Evolutionary conservation across 64 coral and sea anemone genomes (phyloP).

Genomic region (Anthopleura sola): DNA sequence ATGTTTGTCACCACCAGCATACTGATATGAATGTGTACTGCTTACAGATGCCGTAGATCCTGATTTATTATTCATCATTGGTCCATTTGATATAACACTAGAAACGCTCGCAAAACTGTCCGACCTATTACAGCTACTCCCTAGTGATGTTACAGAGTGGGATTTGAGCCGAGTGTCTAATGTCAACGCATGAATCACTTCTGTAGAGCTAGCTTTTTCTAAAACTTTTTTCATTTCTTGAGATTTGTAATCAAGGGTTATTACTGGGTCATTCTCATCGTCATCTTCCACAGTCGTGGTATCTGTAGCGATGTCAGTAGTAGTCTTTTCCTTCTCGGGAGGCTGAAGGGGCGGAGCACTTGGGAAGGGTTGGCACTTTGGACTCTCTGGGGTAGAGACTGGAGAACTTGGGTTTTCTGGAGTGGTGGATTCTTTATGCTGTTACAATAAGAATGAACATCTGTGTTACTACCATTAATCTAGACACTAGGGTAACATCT

Average conservation of each 20-base stretch:
- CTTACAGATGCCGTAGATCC: slow-evolving; percentile 80
- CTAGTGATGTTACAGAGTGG: slow-evolving; percentile 61
- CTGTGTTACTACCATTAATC: not conserved
- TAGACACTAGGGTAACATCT: no score
- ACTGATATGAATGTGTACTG: slow-evolving; percentile 56
- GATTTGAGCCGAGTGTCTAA: slow-evolving; percentile 82
- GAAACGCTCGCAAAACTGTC: slow-evolving; percentile 80
- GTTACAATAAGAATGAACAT: not conserved
- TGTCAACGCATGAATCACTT: slow-evolving; percentile 71
- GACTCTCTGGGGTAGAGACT: not conserved
- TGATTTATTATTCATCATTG: slow-evolving; percentile 47
- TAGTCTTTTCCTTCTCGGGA: not conserved
- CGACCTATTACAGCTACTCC: slow-evolving; percentile 61
- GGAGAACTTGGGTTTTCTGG: slow-evolving; percentile 13
- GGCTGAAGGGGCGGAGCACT: not conserved
- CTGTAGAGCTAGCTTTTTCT: slow-evolving; percentile 86
- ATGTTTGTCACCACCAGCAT: slow-evolving; percentile 18
- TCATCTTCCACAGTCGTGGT: not conserved
- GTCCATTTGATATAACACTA: slow-evolving; percentile 78
- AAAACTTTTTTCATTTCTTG: slow-evolving; percentile 95
- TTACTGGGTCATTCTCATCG: slow-evolving; percentile 36
- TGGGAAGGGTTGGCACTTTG: not conserved
- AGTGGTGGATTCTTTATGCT: slow-evolving; percentile 6
- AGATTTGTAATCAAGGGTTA: slow-evolving; percentile 79
- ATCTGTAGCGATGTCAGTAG: not conserved